Evolutionary conservation across 35 echinoderm and acorn worm species (phyloP).

Genomic region (Lytechinus pictus): DNA sequence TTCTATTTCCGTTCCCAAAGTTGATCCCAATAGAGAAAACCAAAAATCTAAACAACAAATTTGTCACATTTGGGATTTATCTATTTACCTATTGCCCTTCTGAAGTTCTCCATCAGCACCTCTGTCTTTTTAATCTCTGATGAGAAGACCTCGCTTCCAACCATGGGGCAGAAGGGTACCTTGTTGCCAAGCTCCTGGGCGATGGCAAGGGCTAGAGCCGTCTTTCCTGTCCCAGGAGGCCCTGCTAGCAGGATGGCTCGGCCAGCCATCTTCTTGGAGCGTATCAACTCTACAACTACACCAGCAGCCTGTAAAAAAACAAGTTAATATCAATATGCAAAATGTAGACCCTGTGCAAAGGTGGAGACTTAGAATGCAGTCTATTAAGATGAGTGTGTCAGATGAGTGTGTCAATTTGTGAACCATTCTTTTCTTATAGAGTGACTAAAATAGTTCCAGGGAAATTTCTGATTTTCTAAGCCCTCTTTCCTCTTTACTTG

Average conservation of each 20-base stretch:
- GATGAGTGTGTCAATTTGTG: too few relatives aligned
- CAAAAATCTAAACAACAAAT: too few relatives aligned
- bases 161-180: constrained; percentile 98
- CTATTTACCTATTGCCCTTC: constrained; percentile 87
- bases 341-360: neutral
- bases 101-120: constrained; percentile 98
- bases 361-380: neutral
- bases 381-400: neutral
- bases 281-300: constrained; percentile 89
- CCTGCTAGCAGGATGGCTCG: constrained; percentile 90
- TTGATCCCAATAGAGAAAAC: too few relatives aligned
- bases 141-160: constrained; percentile 98
- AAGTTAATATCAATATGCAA: neutral
- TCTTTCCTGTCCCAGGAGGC: constrained; percentile 97
- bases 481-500: too few relatives aligned
- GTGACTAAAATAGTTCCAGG: too few relatives aligned
- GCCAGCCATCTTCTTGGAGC: constrained; percentile 96
- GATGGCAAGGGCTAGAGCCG: constrained; percentile 90
- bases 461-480: too few relatives aligned
- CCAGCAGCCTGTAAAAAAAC: constrained; percentile 77
- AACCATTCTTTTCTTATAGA: too few relatives aligned
- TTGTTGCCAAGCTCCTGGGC: constrained; percentile 96
- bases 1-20: too few relatives aligned
- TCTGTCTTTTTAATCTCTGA: constrained; percentile 99
- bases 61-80: neutral